phyloP scores from a whole-genome alignment of 1,140 invertebrate genomes.

The Hestina assimilis region DNA sequence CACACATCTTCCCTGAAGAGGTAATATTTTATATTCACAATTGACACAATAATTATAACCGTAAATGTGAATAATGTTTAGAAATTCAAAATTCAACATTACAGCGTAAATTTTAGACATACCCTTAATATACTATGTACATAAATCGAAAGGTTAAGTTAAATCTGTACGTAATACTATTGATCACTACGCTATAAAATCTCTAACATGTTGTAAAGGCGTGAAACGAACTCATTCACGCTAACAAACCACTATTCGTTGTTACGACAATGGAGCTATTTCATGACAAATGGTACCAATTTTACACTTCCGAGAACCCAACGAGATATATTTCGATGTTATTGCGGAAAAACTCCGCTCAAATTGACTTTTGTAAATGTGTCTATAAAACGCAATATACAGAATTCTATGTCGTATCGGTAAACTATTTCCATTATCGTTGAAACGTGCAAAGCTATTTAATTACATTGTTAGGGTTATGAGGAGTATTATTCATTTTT shows the following conservation, averaged over 20 bases:
- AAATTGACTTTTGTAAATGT: conserved; percentile 5
- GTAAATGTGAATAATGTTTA: no score
- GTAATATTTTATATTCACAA: conserved; percentile 35
- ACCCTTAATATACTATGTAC: no score
- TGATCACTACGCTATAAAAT: conserved; percentile 43
- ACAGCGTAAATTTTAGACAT: no score
- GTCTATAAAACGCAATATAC: conserved; percentile 6
- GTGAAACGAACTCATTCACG: conserved; percentile 52
- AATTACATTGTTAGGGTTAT: conserved; percentile 25
- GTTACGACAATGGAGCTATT: conserved; percentile 55
- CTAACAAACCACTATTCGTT: conserved; percentile 61
- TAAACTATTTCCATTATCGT: conserved; percentile 20
- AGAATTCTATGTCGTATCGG: conserved; percentile 16
- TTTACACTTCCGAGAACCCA: conserved; percentile 20
- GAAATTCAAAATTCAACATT: no score
- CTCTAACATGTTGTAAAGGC: conserved; percentile 49
- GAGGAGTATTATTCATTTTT: conserved; percentile 28
- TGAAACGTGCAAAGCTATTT: conserved; percentile 23
- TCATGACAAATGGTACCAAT: conserved; percentile 43
- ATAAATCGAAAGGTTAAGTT: neutral
- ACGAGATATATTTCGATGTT: conserved; percentile 2
- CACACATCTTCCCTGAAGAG: conserved; percentile 74
- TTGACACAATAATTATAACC: no score
- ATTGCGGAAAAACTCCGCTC: neutral
- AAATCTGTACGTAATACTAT: neutral